phyloP scores from a whole-genome alignment of 1,140 invertebrate species.

The Plectrocnemia conspersa region DNA sequence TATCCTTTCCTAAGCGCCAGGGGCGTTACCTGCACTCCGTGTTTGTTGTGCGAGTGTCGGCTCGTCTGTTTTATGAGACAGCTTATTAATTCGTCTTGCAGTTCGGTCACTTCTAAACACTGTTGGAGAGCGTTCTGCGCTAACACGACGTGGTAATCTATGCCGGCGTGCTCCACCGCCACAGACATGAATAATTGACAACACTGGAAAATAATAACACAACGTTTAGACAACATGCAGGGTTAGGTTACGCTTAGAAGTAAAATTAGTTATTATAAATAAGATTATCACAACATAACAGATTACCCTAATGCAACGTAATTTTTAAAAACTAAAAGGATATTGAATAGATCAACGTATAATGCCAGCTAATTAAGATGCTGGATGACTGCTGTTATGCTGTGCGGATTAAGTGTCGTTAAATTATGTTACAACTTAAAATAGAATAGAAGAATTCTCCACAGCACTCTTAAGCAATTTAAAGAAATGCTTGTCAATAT shows the following conservation, averaged over 20 bases:
- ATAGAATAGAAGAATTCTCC: no score
- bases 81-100: conserved; percentile 88
- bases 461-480: no score
- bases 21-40: conserved; percentile 85
- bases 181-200: conserved; percentile 93
- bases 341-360: no score
- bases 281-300: no score
- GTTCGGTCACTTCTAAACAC: conserved; percentile 80
- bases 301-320: no score
- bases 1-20: conserved; percentile 42
- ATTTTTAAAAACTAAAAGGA: no score
- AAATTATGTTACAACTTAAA: no score
- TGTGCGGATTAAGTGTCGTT: no score
- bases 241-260: not conserved
- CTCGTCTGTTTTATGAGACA: conserved; percentile 90
- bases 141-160: conserved; percentile 92
- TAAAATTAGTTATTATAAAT: no score
- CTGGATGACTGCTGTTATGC: no score
- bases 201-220: conserved; percentile 57
- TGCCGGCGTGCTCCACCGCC: conserved; percentile 86
- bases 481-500: no score
- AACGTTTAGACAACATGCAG: not conserved
- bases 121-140: conserved; percentile 91
- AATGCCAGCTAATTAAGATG: no score
- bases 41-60: conserved; percentile 76